Evolutionary conservation across 2,797 vertebrate genomes (phyloP).

Genomic region (Hapalemur alaotrensis): DNA sequence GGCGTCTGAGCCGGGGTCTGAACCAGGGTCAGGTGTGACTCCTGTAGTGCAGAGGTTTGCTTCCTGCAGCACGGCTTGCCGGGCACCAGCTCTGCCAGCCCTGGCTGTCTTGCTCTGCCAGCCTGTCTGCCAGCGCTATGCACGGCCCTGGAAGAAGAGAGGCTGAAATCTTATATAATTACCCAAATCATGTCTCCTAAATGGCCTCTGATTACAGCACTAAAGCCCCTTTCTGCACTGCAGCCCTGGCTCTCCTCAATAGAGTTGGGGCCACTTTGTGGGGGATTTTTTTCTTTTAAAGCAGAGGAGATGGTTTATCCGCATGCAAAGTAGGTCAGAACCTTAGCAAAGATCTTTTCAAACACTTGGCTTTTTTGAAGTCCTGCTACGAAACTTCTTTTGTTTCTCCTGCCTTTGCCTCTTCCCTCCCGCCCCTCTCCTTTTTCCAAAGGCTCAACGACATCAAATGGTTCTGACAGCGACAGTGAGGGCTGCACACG

Average conservation of each 20-base stretch:
- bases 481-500: slow-evolving; percentile 16
- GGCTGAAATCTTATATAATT: slow-evolving; percentile 61
- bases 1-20: neutral
- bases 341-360: slow-evolving; percentile 46
- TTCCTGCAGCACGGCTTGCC: neutral
- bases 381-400: neutral
- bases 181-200: slow-evolving; percentile 42
- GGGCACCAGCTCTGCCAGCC: neutral
- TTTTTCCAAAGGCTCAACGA: slow-evolving; percentile 58
- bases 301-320: slow-evolving; percentile 58
- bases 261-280: slow-evolving; percentile 44
- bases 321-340: slow-evolving; percentile 77
- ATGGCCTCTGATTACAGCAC: slow-evolving; percentile 58
- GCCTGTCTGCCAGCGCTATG: neutral
- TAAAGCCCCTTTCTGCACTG: slow-evolving; percentile 53
- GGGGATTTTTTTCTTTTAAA: neutral
- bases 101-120: neutral
- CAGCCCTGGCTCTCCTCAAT: neutral
- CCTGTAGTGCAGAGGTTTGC: neutral
- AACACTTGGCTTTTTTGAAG: slow-evolving; percentile 65
- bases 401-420: slow-evolving; percentile 65
- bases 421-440: slow-evolving; percentile 42
- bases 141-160: slow-evolving; percentile 33
- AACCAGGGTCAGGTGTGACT: neutral
- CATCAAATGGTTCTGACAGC: slow-evolving; percentile 46